Base-by-base conservation (phyloP, 2,113 vertebrate genomes). In the Protomyctophum bolini region DNA sequence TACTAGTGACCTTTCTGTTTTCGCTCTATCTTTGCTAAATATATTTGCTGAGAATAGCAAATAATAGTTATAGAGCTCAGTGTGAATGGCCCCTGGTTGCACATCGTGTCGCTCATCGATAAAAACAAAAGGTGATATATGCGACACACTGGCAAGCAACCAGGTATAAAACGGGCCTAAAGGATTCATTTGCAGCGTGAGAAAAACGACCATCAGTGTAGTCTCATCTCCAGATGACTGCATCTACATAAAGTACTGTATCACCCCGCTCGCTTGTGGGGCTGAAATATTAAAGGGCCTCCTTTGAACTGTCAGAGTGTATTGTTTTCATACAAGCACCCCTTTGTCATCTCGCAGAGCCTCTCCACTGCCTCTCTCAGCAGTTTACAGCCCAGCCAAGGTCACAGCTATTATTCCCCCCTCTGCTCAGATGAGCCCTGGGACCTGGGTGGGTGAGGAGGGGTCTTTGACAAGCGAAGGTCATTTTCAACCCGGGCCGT, bases 311-410 rank as follows among this genome's bases (percentile, higher is more conserved):
- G 89, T 90, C 90, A 88, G 79, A 73, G 58, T 84, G 88, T 83
- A 89, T 89, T 88, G 87, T 93, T 92, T 90, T 90, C 85, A 72
- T 79, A 79, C 81, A 68, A 62, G 75, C 79, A 55, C 68, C 65
- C 60, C 76, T 81, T 91, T 90, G 88, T 91, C 88, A 87, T 91
- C 86, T 78, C 68, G 3, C 75, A 7, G 48, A 73, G 85, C 77
- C 75, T 85, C 80, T 89, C 83, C 79, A 83, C 79, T 86, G 88
- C 89, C 85, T 89, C 82, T 86, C 83, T 91, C 90, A 93, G 92
- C 90, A 85, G 83, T 92, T 91, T 90, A 90, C 76, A 67, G 70
- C 59, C 3, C 77, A 72, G 85, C 83, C 90, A 90, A 92, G 90
- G 89, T 90, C 84, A 60, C 68, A 67, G 83, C 85, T 63, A 63